Percentiles rank a stretch among this genome's conserved stretches.
Evolutionary conservation across 2,113 vertebrate species (phyloP).

Genomic region (Jaculus jaculus): DNA sequence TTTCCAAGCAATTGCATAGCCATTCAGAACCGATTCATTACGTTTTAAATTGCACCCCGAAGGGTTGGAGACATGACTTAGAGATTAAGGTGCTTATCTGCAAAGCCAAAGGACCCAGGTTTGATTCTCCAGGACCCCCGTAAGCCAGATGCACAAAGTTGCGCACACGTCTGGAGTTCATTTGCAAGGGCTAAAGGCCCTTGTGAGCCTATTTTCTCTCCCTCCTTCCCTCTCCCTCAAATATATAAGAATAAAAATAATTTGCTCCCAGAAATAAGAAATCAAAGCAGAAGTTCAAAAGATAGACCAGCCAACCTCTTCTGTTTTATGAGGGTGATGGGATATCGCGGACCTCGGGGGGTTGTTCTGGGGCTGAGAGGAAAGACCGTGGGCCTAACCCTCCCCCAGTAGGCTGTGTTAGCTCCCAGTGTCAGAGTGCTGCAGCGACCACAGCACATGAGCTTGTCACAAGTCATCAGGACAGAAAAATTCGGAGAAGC

Average conservation of each 20-base stretch:
- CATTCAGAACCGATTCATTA: background rate
- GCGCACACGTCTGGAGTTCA: too few relatives aligned
- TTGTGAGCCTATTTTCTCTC: too few relatives aligned
- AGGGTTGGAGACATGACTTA: background rate
- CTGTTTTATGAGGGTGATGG: background rate
- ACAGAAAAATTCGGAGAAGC: background rate
- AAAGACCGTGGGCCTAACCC: background rate
- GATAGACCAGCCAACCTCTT: background rate
- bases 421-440: background rate
- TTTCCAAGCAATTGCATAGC: background rate
- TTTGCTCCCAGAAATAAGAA: background rate
- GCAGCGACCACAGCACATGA: background rate
- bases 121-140: too few relatives aligned
- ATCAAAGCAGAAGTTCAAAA: background rate
- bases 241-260: too few relatives aligned
- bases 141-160: too few relatives aligned
- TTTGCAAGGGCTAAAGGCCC: too few relatives aligned
- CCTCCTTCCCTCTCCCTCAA: too few relatives aligned
- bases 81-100: too few relatives aligned
- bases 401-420: background rate
- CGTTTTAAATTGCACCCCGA: constrained; percentile 13
- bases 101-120: too few relatives aligned
- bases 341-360: background rate
- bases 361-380: background rate
- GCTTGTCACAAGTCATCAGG: background rate